phyloP scores from a whole-genome alignment of 2,888 invertebrate genomes.

The Cephus pulcher region DNA sequence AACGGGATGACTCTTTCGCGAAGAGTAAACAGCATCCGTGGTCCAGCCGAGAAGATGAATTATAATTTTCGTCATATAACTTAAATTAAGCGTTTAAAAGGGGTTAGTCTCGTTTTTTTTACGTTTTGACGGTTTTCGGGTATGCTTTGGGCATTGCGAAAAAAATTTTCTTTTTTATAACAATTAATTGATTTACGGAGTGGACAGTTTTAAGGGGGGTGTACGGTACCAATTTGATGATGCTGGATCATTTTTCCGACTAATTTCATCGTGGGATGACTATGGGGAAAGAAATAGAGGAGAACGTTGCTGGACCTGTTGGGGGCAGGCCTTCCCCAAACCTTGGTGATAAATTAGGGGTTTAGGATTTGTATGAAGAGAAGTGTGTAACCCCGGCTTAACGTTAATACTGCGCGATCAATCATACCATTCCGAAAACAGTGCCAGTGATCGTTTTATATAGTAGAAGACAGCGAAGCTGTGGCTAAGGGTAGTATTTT shows the following conservation, averaged over 20 bases:
- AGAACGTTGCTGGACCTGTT: constrained; percentile 50
- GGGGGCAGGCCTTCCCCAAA: constrained; percentile 42
- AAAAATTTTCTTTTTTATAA: not conserved
- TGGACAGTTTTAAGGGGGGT: not conserved
- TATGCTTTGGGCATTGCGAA: not conserved
- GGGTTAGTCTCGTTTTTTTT: not conserved
- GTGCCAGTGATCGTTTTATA: constrained; percentile 3
- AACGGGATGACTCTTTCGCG: constrained; percentile 31
- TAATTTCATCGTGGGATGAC: constrained; percentile 38
- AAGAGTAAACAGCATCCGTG: not conserved
- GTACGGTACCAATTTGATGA: not conserved
- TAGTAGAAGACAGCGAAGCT: not conserved
- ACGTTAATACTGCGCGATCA: constrained; percentile 58
- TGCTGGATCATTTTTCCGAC: constrained; percentile 34
- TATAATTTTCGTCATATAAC: not conserved
- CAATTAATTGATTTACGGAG: not conserved
- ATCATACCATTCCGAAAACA: constrained; percentile 55
- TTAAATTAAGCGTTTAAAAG: not conserved
- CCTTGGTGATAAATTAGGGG: constrained; percentile 61
- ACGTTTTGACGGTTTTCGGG: not conserved
- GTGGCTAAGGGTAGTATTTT: not conserved
- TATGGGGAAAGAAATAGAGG: constrained; percentile 23
- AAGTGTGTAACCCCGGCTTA: constrained; percentile 64
- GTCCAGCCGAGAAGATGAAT: constrained; percentile 3
- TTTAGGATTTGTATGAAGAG: constrained; percentile 61